Conservation (phyloP, 2,113 vertebrate genomes). For the Gymnocephalus cernua region DNA sequence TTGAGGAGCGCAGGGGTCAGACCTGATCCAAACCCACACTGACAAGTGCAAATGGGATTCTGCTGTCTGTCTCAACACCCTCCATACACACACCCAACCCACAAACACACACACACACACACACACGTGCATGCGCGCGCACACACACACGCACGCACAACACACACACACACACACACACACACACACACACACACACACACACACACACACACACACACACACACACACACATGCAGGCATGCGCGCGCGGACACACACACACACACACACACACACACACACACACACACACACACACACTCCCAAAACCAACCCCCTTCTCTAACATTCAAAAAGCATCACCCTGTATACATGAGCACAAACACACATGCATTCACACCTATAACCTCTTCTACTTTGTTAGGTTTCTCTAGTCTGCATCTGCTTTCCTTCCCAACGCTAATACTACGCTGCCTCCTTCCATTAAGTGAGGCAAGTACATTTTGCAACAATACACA, state of each 20-base stretch:
- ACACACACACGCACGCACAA: constrained; percentile 47
- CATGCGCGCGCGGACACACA: too few species aligned
- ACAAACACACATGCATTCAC: constrained; percentile 38
- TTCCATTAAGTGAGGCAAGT: neutral
- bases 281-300: constrained; percentile 52
- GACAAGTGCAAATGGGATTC: constrained; percentile 86
- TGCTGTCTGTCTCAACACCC: constrained; percentile 76
- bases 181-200: constrained; percentile 48
- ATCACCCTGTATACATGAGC: constrained; percentile 40
- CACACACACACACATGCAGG: too few species aligned
- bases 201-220: constrained; percentile 44
- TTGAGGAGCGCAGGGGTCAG: constrained; percentile 78
- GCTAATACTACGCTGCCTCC: neutral
- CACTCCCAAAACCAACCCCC: constrained; percentile 37
- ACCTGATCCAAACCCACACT: constrained; percentile 81
- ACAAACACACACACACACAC: constrained; percentile 40
- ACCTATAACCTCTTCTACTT: constrained; percentile 21
- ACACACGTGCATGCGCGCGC: too few species aligned
- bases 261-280: constrained; percentile 47
- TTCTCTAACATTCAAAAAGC: constrained; percentile 42
- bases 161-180: constrained; percentile 48
- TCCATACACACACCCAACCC: constrained; percentile 32
- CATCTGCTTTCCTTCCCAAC: constrained; percentile 4
- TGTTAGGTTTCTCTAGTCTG: neutral
- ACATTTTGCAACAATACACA: constrained; percentile 1